These are phyloP conservation scores for Drosophila seguyi DNA, from an alignment of 1,140 invertebrate genomes.

Conservation along the genomic window DNA sequence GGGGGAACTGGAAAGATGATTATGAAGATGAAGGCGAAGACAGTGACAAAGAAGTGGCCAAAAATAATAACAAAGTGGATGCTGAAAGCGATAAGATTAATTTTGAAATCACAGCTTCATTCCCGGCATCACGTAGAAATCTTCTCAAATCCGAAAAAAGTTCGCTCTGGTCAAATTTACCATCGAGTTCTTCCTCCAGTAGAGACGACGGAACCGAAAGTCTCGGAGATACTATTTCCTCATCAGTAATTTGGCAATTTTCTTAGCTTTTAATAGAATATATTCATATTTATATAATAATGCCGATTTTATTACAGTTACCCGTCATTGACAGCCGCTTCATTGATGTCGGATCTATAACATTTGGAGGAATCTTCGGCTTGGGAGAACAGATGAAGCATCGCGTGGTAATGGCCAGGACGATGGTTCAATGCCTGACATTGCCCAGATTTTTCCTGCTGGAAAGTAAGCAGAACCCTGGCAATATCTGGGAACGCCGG, in stretches of 20 bases:
- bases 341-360: conserved; percentile 76
- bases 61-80: background rate
- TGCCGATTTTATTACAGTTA: conserved; percentile 7
- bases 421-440: conserved; percentile 86
- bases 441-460: conserved; percentile 87
- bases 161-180: no score
- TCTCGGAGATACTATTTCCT: background rate
- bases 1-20: background rate
- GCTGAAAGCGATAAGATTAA: background rate
- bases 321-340: conserved; percentile 57
- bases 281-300: background rate
- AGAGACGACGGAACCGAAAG: background rate
- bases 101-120: background rate
- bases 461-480: conserved; percentile 86
- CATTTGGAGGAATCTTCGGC: conserved; percentile 80
- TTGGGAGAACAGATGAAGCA: conserved; percentile 86
- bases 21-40: background rate
- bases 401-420: conserved; percentile 86
- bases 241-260: background rate
- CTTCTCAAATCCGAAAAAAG: background rate
- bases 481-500: conserved; percentile 87
- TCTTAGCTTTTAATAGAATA: no score
- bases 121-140: background rate
- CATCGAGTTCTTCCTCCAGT: background rate
- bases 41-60: background rate